Base-by-base conservation (phyloP, 2,113 vertebrate species). In the Gorsachius goisagi region DNA sequence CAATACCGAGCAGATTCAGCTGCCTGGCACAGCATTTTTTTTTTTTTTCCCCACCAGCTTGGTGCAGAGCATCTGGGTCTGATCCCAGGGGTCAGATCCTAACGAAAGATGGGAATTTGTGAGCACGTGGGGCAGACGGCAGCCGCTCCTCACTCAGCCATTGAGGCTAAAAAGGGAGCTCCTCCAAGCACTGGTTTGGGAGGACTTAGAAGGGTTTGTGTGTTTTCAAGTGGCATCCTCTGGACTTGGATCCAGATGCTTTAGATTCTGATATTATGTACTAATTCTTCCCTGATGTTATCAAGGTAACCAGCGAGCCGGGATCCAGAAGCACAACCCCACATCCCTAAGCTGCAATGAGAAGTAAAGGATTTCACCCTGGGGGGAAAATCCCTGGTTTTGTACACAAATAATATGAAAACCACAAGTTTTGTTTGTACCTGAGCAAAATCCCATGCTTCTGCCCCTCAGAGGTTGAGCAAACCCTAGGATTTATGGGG, bases 1-100 rank as follows among this genome's bases (percentile, higher is more conserved):
- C 47, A 59, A 0, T 5, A n/a, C 53, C 0, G 2, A 67, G 68
- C 47, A 75, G 52, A 24, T 33, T 37, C 5, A 7, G 50, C 19
- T 77, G 44, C 67, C 73, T 68, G 75, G 26, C 45, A 56, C 8
- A 2, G 58, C 41, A 11, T 12, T 27, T 13, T 19, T 78, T 52
- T 59, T 33, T 5, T 19, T 78, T 52, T 59, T 33, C 39, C 5
- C 10, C 15, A 4, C 15, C 76, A 67, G 30, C n/a, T 24, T 47
- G 21, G 35, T 85, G 45, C 26, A 52, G 77, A 88, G 30, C 5
- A 12, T 12, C 37, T 32, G n/a, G 49, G 39, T 75, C 44, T 72
- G 78, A 52, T 49, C 27, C 45, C 30, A 4, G 44, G 4, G 11
- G 22, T 11, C 0, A 0, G 30, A 79, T 33, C 78, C 50, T 82